A percentile compares a stretch with the other conserved stretches of the same genome.
Evolutionary conservation across 1,140 invertebrate genomes (phyloP).

Genomic region (Drosophila hydei): DNA sequence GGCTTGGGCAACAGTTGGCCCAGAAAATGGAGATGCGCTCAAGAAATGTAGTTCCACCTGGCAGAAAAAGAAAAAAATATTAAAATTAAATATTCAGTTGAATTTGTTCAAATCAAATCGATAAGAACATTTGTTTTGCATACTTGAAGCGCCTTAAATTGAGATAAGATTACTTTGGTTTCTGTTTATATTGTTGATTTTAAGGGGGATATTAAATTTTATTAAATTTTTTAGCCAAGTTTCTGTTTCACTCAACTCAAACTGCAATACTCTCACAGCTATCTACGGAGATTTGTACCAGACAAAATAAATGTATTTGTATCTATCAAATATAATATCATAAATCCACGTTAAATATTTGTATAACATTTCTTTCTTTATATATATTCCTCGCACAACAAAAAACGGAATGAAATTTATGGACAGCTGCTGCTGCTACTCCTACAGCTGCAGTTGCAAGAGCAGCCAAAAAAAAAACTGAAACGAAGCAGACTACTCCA

Average conservation of each 20-base stretch:
- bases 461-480: constrained; percentile 1
- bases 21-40: not conserved
- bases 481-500: constrained; percentile 51
- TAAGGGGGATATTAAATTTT: no score
- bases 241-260: no score
- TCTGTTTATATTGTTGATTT: no score
- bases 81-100: not conserved
- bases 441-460: constrained; percentile 24
- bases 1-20: constrained; percentile 33
- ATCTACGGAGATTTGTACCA: not conserved
- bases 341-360: constrained; percentile 52
- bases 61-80: not conserved
- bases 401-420: constrained; percentile 30
- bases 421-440: constrained; percentile 33
- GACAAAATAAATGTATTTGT: constrained; percentile 3
- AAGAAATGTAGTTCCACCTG: no score
- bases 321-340: constrained; percentile 21
- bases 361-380: constrained; percentile 45
- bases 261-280: not conserved
- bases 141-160: no score
- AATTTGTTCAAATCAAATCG: no score
- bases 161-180: no score
- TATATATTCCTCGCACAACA: constrained; percentile 2
- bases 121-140: no score
- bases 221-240: no score